Evolutionary conservation across 2,888 invertebrate species (phyloP).

Genomic region (Siphonodentalium dalli): DNA sequence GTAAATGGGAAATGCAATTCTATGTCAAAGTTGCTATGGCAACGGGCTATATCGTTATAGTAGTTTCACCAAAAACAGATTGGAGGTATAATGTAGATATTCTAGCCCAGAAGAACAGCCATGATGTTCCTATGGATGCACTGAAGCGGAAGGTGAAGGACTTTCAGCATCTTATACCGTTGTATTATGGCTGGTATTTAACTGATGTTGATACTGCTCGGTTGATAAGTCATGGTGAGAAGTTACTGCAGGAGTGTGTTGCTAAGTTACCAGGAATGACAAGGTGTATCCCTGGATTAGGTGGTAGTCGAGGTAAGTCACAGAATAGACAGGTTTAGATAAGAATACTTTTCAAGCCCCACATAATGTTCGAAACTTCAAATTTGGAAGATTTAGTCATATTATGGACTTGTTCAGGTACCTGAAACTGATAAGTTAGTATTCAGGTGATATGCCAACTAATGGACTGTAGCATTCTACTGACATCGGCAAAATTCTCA

Average conservation of each 20-base stretch:
- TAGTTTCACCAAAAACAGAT: constrained; percentile 60
- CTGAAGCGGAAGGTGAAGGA: constrained; percentile 33
- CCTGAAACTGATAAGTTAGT: too few species aligned
- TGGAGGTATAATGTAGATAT: constrained; percentile 56
- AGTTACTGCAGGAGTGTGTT: constrained; percentile 32
- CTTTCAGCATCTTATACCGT: constrained; percentile 47
- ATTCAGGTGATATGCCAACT: too few species aligned
- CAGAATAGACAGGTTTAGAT: too few species aligned
- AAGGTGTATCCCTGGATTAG: too few species aligned
- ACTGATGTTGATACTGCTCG: constrained; percentile 33
- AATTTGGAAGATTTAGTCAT: too few species aligned
- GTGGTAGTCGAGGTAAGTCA: too few species aligned
- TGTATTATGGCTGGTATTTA: constrained; percentile 62
- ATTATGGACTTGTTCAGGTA: too few species aligned
- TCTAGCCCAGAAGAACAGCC: constrained; percentile 49
- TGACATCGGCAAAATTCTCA: too few species aligned
- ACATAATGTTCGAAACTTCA: too few species aligned
- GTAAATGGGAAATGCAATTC: constrained; percentile 57
- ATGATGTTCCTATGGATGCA: constrained; percentile 43
- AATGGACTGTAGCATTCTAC: too few species aligned
- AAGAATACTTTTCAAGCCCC: too few species aligned
- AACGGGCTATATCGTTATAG: constrained; percentile 53
- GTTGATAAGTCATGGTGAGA: constrained; percentile 30
- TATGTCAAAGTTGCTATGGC: constrained; percentile 54
- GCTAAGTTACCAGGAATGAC: constrained; percentile 23